Evolutionary conservation across 2,888 invertebrate species (phyloP).

Genomic region (Oxycera nigricornis): DNA sequence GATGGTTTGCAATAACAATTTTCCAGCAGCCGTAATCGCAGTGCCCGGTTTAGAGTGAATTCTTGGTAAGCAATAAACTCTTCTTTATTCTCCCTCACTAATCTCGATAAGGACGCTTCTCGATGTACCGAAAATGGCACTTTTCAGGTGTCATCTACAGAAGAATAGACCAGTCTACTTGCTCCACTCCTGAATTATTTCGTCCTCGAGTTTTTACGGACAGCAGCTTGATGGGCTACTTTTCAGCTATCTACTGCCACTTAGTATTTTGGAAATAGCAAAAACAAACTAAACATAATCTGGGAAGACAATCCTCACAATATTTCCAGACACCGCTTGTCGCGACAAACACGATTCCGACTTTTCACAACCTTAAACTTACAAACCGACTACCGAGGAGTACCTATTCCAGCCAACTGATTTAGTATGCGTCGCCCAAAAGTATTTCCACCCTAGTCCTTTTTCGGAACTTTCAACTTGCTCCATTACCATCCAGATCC

Average conservation of each 20-base stretch:
- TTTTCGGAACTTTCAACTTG: not conserved
- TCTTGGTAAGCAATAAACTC: constrained; percentile 4
- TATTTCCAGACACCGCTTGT: not conserved
- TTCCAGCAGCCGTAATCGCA: constrained; percentile 11
- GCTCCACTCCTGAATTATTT: not conserved
- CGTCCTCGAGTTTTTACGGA: not conserved
- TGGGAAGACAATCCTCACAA: too few species aligned
- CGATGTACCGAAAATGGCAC: not conserved
- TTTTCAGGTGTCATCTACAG: not conserved
- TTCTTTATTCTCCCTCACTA: not conserved
- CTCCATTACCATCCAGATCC: not conserved
- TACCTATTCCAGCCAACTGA: constrained; percentile 37
- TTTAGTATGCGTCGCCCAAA: constrained; percentile 25
- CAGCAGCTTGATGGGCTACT: not conserved
- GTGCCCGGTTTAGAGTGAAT: not conserved
- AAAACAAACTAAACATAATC: not conserved
- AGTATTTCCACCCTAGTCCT: constrained; percentile 24
- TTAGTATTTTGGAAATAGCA: not conserved
- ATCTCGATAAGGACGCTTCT: not conserved
- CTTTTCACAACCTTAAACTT: constrained; percentile 48
- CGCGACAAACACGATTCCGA: constrained; percentile 8
- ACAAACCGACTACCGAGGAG: constrained; percentile 45
- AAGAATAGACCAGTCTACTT: not conserved
- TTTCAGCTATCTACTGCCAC: not conserved
- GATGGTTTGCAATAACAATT: constrained; percentile 26